Conservation (phyloP, 2,113 vertebrate genomes). For the Ptychochromis oligacanthus region DNA sequence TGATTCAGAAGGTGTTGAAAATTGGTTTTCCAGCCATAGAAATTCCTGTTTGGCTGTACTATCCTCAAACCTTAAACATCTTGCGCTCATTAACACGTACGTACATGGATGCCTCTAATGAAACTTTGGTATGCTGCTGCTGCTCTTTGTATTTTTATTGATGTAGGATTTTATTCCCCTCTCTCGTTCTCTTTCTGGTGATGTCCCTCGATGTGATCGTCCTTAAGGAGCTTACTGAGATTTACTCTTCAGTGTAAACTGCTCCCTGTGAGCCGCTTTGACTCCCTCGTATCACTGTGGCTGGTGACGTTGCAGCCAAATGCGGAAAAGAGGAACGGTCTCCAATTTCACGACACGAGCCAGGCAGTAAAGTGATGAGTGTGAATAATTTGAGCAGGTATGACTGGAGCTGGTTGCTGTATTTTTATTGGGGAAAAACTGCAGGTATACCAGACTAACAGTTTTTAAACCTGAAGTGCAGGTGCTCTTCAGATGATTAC, state of each 20-base stretch:
- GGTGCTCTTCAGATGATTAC: neutral
- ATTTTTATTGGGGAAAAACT: neutral
- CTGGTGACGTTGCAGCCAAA: neutral
- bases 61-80: neutral
- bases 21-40: neutral
- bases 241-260: slow-evolving; percentile 27
- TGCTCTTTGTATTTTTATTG: neutral
- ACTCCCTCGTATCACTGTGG: neutral
- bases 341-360: neutral
- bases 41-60: neutral
- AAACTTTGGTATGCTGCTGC: neutral
- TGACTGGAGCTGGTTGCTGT: neutral
- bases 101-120: neutral
- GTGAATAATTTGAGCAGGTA: too few relatives aligned
- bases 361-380: neutral
- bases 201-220: neutral
- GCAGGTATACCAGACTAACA: neutral
- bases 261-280: slow-evolving; percentile 15
- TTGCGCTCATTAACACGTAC: neutral
- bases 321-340: neutral
- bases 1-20: neutral
- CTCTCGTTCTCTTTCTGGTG: neutral
- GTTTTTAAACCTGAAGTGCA: neutral
- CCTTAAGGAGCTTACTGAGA: slow-evolving; percentile 52
- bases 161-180: neutral